Evolutionary conservation across 2,888 invertebrate species (phyloP).

Genomic region (Embidobia sp.): DNA sequence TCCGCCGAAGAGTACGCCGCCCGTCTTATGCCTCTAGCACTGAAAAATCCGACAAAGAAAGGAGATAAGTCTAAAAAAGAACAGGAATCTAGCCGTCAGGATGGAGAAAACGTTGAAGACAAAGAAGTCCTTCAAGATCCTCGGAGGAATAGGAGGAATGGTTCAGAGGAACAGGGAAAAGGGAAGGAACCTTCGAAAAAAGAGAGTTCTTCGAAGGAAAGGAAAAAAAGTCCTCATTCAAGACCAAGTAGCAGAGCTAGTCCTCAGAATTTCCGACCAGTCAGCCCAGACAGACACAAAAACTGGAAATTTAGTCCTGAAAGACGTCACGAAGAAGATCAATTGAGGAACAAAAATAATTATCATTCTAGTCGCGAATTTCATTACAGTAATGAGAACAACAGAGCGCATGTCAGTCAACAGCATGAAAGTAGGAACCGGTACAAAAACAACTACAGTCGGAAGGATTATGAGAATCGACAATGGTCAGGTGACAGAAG

Average conservation of each 20-base stretch:
- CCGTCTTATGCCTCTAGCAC: slow-evolving; percentile 20
- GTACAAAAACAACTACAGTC: neutral
- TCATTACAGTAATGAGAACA: slow-evolving; percentile 4
- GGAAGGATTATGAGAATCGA: too few relatives aligned
- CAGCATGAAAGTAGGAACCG: neutral
- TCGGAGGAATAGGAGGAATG: neutral
- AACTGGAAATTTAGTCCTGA: slow-evolving; percentile 1
- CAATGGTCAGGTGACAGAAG: neutral
- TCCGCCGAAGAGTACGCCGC: slow-evolving; percentile 39
- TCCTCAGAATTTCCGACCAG: too few relatives aligned
- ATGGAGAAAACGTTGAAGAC: neutral
- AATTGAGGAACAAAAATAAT: neutral
- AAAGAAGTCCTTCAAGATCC: slow-evolving; percentile 23
- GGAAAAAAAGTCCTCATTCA: too few relatives aligned
- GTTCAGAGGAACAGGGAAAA: neutral
- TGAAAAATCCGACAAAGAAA: slow-evolving; percentile 24
- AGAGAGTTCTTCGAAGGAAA: neutral
- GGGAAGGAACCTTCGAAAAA: neutral
- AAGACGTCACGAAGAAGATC: neutral
- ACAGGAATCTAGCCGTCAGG: neutral
- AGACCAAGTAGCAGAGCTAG: too few relatives aligned
- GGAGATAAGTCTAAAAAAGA: neutral
- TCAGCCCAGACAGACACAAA: slow-evolving; percentile 12
- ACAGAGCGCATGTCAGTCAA: neutral
- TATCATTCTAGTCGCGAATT: slow-evolving; percentile 14